Evolutionary conservation across 2,888 invertebrate genomes (phyloP).

Genomic region (Dioctria linearis): DNA sequence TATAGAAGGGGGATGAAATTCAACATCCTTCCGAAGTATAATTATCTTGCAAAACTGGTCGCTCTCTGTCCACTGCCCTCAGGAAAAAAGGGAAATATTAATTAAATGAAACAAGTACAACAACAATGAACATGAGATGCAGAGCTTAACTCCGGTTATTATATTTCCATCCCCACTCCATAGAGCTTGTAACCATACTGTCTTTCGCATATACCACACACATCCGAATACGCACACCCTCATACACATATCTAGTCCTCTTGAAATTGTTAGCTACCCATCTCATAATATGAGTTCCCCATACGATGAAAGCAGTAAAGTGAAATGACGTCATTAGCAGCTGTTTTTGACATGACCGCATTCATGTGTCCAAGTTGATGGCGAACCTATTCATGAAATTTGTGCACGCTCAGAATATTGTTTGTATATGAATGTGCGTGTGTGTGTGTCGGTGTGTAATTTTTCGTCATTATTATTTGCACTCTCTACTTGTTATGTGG

Average conservation of each 20-base stretch:
- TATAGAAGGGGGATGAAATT: background rate
- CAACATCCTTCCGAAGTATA: background rate
- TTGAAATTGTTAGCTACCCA: background rate
- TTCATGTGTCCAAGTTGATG: conserved; percentile 22
- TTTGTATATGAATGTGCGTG: background rate
- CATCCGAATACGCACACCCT: background rate
- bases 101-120: conserved; percentile 22
- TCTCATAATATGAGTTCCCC: background rate
- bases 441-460: background rate
- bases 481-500: background rate
- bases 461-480: conserved; percentile 10
- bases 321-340: conserved; percentile 23
- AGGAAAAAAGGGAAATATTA: conserved; percentile 16
- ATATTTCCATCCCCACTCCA: background rate
- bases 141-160: conserved; percentile 13
- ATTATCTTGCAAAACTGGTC: background rate
- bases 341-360: conserved; percentile 27
- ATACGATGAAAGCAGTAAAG: background rate
- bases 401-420: background rate
- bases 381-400: conserved; percentile 14
- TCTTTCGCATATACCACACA: conserved; percentile 1
- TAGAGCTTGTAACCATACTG: background rate
- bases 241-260: background rate
- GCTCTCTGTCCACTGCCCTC: background rate
- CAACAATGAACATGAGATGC: conserved; percentile 12